These are phyloP conservation scores for Melieria crassipennis DNA, from an alignment of 2,888 invertebrate species.

Conservation along the genomic window DNA sequence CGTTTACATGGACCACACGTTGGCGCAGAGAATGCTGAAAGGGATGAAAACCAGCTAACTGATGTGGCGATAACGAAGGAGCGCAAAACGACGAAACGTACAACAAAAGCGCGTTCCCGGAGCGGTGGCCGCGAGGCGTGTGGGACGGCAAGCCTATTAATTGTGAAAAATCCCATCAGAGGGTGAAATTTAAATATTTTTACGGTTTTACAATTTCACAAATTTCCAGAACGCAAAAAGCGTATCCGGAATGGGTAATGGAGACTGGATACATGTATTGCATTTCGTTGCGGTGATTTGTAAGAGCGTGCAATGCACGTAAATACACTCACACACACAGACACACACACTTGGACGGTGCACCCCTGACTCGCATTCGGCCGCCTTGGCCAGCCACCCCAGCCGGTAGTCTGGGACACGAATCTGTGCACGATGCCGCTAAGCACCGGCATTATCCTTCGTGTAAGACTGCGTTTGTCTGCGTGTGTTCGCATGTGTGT, in stretches of 20 bases:
- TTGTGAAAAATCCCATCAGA: constrained; percentile 25
- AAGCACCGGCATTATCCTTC: constrained; percentile 21
- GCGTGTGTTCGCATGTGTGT: neutral
- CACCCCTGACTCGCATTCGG: neutral
- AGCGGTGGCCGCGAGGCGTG: neutral
- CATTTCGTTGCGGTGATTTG: constrained; percentile 33
- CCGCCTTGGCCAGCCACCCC: constrained; percentile 7
- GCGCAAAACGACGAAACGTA: no score
- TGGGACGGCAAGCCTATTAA: constrained; percentile 23
- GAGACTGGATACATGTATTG: constrained; percentile 24
- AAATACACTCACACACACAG: no score
- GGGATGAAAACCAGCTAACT: no score
- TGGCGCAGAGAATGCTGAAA: no score
- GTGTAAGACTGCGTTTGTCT: neutral
- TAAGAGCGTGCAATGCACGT: neutral
- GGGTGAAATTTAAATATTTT: constrained; percentile 26
- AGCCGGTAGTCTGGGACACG: no score
- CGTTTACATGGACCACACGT: no score
- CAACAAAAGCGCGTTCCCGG: constrained; percentile 8
- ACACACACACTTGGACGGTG: no score
- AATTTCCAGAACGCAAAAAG: constrained; percentile 23
- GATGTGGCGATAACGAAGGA: no score
- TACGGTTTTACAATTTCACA: constrained; percentile 27
- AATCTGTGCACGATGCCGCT: constrained; percentile 14
- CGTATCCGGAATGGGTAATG: neutral